phyloP scores from a whole-genome alignment of 2,888 invertebrate species.

The Seira musarum region DNA sequence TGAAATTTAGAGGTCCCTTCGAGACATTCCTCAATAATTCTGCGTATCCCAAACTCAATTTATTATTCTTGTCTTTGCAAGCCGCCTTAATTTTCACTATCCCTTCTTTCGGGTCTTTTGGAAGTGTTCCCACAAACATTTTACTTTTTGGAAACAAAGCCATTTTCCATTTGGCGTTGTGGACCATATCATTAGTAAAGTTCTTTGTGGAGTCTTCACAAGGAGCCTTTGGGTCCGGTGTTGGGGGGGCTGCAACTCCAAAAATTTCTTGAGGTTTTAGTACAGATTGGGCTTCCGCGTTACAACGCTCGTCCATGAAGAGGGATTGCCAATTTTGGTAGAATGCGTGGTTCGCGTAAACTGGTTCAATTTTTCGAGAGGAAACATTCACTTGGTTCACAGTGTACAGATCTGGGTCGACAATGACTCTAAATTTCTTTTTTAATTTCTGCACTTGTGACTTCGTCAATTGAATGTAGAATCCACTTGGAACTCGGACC shows the following conservation, averaged over 20 bases:
- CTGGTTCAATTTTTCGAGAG: not conserved
- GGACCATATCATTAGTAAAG: not conserved
- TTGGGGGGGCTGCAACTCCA: not conserved
- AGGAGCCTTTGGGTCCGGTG: not conserved
- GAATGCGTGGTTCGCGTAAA: not conserved
- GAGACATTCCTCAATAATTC: too few relatives aligned
- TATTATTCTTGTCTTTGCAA: too few relatives aligned
- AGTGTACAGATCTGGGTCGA: not conserved
- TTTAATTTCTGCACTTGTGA: not conserved
- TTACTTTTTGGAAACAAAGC: not conserved
- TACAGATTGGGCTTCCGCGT: not conserved
- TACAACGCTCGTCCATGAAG: constrained; percentile 3
- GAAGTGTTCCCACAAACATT: not conserved
- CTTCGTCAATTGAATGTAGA: constrained; percentile 15
- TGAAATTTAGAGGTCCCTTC: too few relatives aligned
- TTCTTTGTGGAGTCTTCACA: not conserved
- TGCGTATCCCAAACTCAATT: too few relatives aligned
- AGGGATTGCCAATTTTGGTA: not conserved
- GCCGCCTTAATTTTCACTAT: too few relatives aligned
- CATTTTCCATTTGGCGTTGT: not conserved
- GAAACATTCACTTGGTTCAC: not conserved
- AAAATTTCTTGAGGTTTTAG: not conserved
- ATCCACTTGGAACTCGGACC: constrained; percentile 26
- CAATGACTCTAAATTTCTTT: not conserved
- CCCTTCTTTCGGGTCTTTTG: too few relatives aligned